Conservation (phyloP, 2,797 vertebrate genomes). For the Micromesistius poutassou region DNA sequence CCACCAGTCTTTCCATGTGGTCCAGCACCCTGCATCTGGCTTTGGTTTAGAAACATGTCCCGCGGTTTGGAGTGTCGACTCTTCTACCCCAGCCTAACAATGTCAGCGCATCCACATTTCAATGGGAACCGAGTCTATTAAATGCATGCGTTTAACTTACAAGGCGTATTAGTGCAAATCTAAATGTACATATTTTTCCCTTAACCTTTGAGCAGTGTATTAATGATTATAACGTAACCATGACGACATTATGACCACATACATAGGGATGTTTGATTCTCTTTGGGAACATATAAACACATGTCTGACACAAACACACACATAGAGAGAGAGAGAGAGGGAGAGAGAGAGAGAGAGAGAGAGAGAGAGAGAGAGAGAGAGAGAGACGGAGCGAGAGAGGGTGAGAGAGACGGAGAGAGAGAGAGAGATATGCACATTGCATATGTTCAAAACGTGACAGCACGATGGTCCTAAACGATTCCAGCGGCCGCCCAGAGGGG, state of each 20-base stretch:
- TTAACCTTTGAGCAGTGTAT: background rate
- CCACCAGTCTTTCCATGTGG: background rate
- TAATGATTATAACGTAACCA: background rate
- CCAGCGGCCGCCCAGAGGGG: background rate
- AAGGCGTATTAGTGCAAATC: background rate
- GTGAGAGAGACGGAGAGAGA: background rate
- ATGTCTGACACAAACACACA: no score
- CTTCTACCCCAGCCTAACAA: background rate
- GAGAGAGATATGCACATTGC: background rate
- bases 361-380: no score
- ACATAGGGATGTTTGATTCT: background rate
- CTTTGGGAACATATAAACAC: background rate
- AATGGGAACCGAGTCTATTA: background rate
- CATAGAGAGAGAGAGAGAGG: background rate
- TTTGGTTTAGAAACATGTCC: background rate
- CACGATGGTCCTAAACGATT: background rate
- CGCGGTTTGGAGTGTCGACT: background rate
- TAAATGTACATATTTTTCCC: background rate
- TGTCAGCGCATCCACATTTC: background rate
- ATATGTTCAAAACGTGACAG: background rate
- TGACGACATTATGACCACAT: background rate
- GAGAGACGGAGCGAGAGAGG: no score
- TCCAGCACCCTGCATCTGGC: background rate
- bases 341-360: no score
- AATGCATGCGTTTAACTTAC: background rate